Base-by-base conservation (phyloP, 2,888 invertebrate genomes). In the Elegia similella region DNA sequence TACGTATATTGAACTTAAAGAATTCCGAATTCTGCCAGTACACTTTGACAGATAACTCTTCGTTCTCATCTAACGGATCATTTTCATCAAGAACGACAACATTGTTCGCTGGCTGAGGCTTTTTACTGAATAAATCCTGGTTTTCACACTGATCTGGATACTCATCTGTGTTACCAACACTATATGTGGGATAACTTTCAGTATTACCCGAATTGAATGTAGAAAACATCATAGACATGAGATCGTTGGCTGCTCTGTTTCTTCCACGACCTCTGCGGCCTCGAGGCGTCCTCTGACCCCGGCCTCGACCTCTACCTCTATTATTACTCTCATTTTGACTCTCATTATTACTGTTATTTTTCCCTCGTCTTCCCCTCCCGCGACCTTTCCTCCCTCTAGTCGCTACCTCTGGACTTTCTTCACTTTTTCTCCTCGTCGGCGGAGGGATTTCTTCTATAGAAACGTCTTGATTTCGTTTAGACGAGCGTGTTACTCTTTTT, bases 1-100 rank as follows among this genome's bases (percentile, higher is more conserved):
- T 78, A 1, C 92, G 69, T 60, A 92, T 80, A 6, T 67, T 78
- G 55, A 92, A 92, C 59, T 80, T 84, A 30, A 80, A 69, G 12
- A 80, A 72, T n/a, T 91, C 88, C 0, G 73, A 64, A 57, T 72
- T 89, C 56, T 83, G 83, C 92, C 92, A 92, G 52, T 82, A 81
- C 0, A 92, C 88, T 80, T 91, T 92, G 0, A 92, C 84, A 0
- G 88, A 86, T 42, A 91, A 52, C 62, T 87, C 88, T 61, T 92
- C 89, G 1, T 90, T 89, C 3, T 88, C 85, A 23, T 80, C 79
- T 5, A 76, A 30, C 0, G 66, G 60, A 1, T 83, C 79, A n/a
- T 65, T 60, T 0, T 80, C 75, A 7, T 70, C 68, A 6, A 78
- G 8, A 0, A 72, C 23, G 0, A 81, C 59, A 0, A 75, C 68